A percentile compares a stretch with the other conserved stretches of the same genome.
These are phyloP conservation scores for Tetranychus piercei DNA, from an alignment of 2,888 invertebrate species.

Conservation along the genomic window DNA sequence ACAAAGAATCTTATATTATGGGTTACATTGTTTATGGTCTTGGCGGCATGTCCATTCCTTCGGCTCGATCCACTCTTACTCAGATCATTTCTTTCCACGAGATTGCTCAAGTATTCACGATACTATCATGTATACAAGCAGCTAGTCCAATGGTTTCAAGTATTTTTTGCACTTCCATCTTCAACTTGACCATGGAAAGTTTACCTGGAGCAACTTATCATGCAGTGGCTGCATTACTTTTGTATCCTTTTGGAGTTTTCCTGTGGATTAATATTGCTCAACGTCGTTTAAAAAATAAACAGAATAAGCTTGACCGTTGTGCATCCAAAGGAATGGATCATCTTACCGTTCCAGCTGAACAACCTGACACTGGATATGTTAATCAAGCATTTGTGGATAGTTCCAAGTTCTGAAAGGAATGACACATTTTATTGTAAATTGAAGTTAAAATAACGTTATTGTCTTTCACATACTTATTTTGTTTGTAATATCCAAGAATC, in stretches of 20 bases:
- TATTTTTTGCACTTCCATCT: neutral
- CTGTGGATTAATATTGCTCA: neutral
- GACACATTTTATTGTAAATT: too few relatives aligned
- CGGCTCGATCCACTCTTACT: neutral
- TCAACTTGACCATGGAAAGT: neutral
- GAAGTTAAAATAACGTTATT: too few relatives aligned
- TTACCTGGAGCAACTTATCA: neutral
- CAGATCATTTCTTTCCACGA: neutral
- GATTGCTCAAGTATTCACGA: neutral
- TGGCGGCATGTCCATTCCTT: neutral
- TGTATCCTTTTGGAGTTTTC: neutral
- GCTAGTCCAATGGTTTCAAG: neutral
- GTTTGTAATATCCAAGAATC: too few relatives aligned
- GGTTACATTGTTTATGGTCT: neutral
- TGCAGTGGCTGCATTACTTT: neutral
- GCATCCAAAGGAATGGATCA: too few relatives aligned
- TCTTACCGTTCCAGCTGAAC: too few relatives aligned
- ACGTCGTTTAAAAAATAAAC: neutral
- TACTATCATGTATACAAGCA: neutral
- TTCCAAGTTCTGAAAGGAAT: too few relatives aligned
- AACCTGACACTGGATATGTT: too few relatives aligned
- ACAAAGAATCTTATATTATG: neutral
- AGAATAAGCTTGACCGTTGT: too few relatives aligned
- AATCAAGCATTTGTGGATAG: too few relatives aligned
- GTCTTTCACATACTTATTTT: too few relatives aligned